Conservation (phyloP, 2,113 vertebrate genomes). For the Dipodomys stephensi region DNA sequence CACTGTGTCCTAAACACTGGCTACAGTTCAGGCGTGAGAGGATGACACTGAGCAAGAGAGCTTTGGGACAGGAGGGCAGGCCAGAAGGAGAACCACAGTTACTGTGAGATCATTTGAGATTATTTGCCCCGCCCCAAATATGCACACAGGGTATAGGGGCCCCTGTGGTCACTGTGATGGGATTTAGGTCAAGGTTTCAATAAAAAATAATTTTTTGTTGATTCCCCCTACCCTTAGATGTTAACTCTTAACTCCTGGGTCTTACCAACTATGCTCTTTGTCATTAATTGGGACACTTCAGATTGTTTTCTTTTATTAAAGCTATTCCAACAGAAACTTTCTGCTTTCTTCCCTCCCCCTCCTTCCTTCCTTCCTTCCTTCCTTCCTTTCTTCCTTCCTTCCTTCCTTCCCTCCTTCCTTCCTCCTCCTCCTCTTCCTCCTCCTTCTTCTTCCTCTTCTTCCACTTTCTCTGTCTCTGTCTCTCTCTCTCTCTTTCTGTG, state of each 20-base stretch:
- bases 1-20: background rate
- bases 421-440: background rate
- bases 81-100: background rate
- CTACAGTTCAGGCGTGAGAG: background rate
- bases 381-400: background rate
- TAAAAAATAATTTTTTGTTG: background rate
- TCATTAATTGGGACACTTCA: background rate
- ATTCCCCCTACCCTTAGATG: background rate
- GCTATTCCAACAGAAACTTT: constrained; percentile 40
- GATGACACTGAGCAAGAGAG: background rate
- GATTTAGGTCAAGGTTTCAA: background rate
- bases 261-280: background rate
- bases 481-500: background rate
- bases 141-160: background rate
- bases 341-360: background rate
- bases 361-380: too few species aligned
- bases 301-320: background rate
- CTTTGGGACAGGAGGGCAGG: background rate
- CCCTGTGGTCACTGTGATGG: background rate
- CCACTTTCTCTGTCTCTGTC: too few species aligned
- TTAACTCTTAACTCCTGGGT: background rate
- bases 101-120: background rate
- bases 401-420: background rate
- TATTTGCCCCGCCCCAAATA: background rate
- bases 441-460: too few species aligned